Evolutionary conservation across 2,888 invertebrate genomes (phyloP).

Genomic region (Apodemia zela): DNA sequence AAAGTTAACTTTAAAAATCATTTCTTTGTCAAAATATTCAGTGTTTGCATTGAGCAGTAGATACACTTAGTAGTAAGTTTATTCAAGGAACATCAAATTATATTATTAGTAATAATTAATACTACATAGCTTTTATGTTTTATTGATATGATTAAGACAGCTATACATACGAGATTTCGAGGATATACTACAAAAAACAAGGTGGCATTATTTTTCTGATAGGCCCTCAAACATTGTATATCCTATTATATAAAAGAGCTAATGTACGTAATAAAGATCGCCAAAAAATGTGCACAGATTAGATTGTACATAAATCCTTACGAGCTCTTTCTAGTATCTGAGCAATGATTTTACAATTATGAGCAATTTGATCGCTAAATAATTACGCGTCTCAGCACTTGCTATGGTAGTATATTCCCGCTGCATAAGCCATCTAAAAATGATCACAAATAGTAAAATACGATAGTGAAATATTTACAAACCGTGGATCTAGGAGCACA

Average conservation of each 20-base stretch:
- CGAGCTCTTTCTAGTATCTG: background rate
- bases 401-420: slow-evolving; percentile 3
- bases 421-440: slow-evolving; percentile 7
- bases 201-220: too few relatives aligned
- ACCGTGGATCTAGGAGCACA: slow-evolving; percentile 24
- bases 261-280: too few relatives aligned
- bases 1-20: background rate
- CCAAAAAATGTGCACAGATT: too few relatives aligned
- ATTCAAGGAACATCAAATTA: slow-evolving; percentile 32
- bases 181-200: background rate
- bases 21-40: background rate
- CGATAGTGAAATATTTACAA: slow-evolving; percentile 20
- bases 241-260: too few relatives aligned
- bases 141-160: slow-evolving; percentile 14
- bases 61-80: slow-evolving; percentile 16
- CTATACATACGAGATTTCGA: background rate
- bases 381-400: background rate
- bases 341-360: background rate
- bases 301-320: too few relatives aligned
- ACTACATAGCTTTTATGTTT: slow-evolving; percentile 2
- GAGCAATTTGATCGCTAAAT: background rate
- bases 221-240: too few relatives aligned
- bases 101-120: slow-evolving; percentile 18
- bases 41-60: slow-evolving; percentile 6
- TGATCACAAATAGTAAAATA: slow-evolving; percentile 8